Base-by-base conservation (phyloP, 1,140 invertebrate species). In the Eriosoma lanigerum region DNA sequence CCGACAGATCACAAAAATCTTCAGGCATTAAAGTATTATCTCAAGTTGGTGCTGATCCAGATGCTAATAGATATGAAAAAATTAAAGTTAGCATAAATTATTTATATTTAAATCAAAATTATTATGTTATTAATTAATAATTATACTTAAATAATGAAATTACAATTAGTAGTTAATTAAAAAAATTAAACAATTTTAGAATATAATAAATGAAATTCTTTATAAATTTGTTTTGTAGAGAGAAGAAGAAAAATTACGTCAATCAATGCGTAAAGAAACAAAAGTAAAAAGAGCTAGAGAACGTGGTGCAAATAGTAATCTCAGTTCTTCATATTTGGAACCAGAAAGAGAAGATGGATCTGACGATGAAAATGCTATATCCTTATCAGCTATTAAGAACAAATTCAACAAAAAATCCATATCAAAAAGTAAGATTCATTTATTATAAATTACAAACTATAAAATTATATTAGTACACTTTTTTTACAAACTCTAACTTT, bases 1-100 rank as follows among this genome's bases (percentile, higher is more conserved):
- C 97, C 6, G 98, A 99, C 86, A 89, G 97, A 15, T 97, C 95
- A n/a, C 94, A 94, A 78, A 99, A 99, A 86, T 94, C 95, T 15
- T 93, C 94, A 21, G 97, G 97, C 81, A 98, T 99, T 83, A 97
- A 98, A 88, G 95, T 99, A 44, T 86, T 99, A 66, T 96, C 96
- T 0, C 94, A 94, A 86, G 95, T 97, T 78, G 96, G 96, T 19
- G 90, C 91, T 82, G 96, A 99, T 89, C 97, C 97, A 9, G 97
- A 98, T 85, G 92, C 93, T 54, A 93, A 97, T 85, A 90, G 94
- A 85, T 91, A 91, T 50, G 93, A 95, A 84, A 92, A 96, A 89
- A 92, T 98, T 2, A 96, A 96, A 89, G 93, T 94, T 86, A 82
- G 82, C 8, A 24, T 68, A 21, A 4, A 38, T 4, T 38, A 38